phyloP scores from a whole-genome alignment of 2,888 invertebrate genomes.

The Ophioninae sp. region DNA sequence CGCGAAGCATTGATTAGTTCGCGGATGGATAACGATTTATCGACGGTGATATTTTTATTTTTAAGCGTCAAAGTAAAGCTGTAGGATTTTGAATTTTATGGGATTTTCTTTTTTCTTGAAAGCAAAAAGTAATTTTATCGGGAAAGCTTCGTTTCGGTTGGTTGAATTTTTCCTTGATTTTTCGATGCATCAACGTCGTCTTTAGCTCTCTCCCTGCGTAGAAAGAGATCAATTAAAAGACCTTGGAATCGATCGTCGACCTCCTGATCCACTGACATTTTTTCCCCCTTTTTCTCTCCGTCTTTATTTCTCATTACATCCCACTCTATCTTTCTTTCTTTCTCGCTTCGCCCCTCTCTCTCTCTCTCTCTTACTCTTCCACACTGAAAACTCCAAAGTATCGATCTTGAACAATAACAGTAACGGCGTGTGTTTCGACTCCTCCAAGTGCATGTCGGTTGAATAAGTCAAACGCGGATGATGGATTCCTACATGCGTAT shows the following conservation, averaged over 20 bases:
- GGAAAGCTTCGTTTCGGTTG: too few species aligned
- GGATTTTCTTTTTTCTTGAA: too few species aligned
- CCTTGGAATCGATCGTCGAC: conserved; percentile 42
- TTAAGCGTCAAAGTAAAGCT: too few species aligned
- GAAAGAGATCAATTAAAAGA: conserved; percentile 5
- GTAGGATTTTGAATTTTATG: too few species aligned
- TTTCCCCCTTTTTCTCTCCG: conserved; percentile 18
- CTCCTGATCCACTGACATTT: conserved; percentile 57
- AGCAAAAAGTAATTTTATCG: too few species aligned
- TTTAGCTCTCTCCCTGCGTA: too few species aligned
- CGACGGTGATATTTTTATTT: too few species aligned
- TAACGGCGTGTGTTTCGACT: conserved; percentile 47
- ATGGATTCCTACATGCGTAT: conserved; percentile 4
- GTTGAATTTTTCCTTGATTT: too few species aligned
- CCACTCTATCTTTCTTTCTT: too few species aligned
- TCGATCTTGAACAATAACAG: conserved; percentile 48
- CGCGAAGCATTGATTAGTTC: too few species aligned
- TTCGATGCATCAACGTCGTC: too few species aligned
- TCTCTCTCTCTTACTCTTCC: conserved; percentile 2
- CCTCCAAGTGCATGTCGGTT: conserved; percentile 43
- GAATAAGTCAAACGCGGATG: conserved; percentile 46
- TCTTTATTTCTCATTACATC: background rate
- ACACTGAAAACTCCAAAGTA: conserved; percentile 42
- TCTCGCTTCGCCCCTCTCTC: background rate
- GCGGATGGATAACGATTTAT: too few species aligned